phyloP scores from a whole-genome alignment of 2,888 invertebrate species.

The Autographa gamma region DNA sequence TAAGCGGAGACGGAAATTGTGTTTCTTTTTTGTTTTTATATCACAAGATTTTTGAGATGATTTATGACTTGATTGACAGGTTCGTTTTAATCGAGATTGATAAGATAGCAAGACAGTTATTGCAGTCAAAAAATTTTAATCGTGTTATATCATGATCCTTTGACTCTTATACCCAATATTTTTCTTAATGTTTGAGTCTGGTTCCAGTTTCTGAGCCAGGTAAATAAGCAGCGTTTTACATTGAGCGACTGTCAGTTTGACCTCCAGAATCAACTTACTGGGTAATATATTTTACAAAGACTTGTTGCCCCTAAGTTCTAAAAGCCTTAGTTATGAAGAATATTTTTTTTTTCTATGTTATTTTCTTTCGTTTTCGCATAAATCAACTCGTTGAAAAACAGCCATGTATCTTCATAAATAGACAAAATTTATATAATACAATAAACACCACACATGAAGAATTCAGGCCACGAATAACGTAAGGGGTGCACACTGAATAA shows the following conservation, averaged over 20 bases:
- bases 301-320: too few species aligned
- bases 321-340: too few species aligned
- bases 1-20: constrained; percentile 80
- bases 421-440: constrained; percentile 35
- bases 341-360: too few species aligned
- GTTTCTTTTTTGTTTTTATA: constrained; percentile 63
- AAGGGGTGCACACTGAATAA: constrained; percentile 81
- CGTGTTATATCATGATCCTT: neutral
- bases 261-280: too few species aligned
- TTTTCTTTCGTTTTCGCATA: neutral
- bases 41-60: constrained; percentile 56
- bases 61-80: constrained; percentile 25
- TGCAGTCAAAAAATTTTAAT: neutral
- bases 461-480: constrained; percentile 75
- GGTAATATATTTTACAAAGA: too few species aligned
- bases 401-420: constrained; percentile 8
- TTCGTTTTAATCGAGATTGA: constrained; percentile 34
- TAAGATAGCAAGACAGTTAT: neutral
- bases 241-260: too few species aligned
- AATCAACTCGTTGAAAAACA: constrained; percentile 9
- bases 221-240: neutral
- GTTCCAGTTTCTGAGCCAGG: too few species aligned
- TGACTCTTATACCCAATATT: too few species aligned
- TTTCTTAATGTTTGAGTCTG: too few species aligned
- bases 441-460: constrained; percentile 67